Conservation (phyloP, 2,113 vertebrate species). For the Xiphias gladius region DNA sequence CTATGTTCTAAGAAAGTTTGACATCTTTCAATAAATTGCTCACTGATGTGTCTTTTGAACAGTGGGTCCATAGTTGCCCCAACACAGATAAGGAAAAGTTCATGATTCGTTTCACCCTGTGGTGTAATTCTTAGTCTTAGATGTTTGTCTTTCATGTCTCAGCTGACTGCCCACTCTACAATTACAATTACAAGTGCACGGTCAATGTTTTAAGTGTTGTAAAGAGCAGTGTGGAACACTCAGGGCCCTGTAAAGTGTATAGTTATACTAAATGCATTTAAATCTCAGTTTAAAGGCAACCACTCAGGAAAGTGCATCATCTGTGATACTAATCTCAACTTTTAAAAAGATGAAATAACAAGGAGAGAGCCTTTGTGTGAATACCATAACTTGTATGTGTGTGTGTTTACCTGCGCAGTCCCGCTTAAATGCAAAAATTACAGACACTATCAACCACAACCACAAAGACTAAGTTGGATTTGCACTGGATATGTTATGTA, state of each 20-base stretch:
- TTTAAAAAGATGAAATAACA: neutral
- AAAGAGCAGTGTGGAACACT: too few species aligned
- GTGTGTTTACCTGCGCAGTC: neutral
- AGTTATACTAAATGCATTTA: too few species aligned
- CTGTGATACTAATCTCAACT: too few species aligned
- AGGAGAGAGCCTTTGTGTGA: neutral
- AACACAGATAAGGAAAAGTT: neutral
- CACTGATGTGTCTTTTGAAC: neutral
- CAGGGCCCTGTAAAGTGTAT: too few species aligned
- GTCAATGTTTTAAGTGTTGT: neutral
- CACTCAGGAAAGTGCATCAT: neutral
- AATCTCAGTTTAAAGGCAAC: too few species aligned
- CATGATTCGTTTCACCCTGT: neutral
- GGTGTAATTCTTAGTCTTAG: neutral
- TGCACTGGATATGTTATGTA: neutral
- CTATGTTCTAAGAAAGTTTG: too few species aligned
- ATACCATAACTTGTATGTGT: neutral
- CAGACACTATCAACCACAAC: neutral
- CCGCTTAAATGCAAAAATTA: neutral
- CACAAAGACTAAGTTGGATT: neutral
- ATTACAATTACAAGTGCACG: neutral
- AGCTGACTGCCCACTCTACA: neutral
- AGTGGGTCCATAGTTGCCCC: too few species aligned
- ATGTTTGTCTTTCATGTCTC: neutral
- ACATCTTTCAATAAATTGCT: too few species aligned